Percentiles rank a stretch among this genome's conserved stretches.
Conservation (phyloP, 2,113 vertebrate genomes). For the Hippopotamus amphibius region DNA sequence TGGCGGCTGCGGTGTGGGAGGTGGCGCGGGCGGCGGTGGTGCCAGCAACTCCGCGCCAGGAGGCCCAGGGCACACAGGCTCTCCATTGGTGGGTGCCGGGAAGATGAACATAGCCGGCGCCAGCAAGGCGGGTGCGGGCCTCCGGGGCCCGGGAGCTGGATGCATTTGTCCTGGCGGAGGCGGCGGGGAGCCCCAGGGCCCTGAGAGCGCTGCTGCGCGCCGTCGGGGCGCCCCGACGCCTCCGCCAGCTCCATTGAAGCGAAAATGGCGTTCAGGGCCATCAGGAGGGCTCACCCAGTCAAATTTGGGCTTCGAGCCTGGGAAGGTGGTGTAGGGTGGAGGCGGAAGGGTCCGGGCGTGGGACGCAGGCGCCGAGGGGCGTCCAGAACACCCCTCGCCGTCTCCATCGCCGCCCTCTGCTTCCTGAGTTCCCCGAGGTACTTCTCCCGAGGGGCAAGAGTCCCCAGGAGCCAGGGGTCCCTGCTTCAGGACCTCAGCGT, state of each 20-base stretch:
- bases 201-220: conserved; percentile 50
- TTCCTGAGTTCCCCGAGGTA: conserved; percentile 46
- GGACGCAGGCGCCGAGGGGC: conserved; percentile 15
- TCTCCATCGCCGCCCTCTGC: conserved; percentile 74
- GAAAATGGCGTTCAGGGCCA: conserved; percentile 75
- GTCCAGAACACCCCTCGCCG: conserved; percentile 47
- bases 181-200: conserved; percentile 65
- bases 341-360: conserved; percentile 38
- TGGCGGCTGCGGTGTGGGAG: background rate
- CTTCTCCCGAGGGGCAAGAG: conserved; percentile 17
- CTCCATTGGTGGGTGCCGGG: conserved; percentile 64
- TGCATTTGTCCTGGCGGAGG: background rate
- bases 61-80: conserved; percentile 26
- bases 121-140: conserved; percentile 63
- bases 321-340: conserved; percentile 73
- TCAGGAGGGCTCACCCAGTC: conserved; percentile 76
- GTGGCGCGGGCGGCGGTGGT: background rate
- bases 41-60: background rate
- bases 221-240: conserved; percentile 63
- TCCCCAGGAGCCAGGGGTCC: conserved; percentile 46
- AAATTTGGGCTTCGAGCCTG: conserved; percentile 77
- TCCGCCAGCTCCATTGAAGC: conserved; percentile 69
- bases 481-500: conserved; percentile 75
- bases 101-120: conserved; percentile 81
- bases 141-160: background rate